A percentile compares a stretch with the other conserved stretches of the same genome.
These are phyloP conservation scores for Lithosia quadra DNA, from an alignment of 2,888 invertebrate species.

Conservation along the genomic window DNA sequence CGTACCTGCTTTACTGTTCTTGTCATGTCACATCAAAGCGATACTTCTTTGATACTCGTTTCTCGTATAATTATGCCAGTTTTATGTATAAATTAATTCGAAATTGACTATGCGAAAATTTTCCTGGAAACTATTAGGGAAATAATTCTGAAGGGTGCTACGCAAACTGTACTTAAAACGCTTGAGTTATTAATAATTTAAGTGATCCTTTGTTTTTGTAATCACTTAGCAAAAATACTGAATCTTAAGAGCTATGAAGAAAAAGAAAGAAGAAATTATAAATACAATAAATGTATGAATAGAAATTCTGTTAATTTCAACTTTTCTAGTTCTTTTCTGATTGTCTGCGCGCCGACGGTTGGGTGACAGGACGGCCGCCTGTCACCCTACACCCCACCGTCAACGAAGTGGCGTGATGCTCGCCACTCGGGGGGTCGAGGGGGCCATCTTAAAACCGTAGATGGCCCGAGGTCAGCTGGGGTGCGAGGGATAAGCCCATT, in stretches of 20 bases:
- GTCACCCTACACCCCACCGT: too few species aligned
- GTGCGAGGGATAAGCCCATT: too few species aligned
- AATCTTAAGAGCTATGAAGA: background rate
- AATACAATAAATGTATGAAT: too few species aligned
- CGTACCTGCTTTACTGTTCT: conserved; percentile 48
- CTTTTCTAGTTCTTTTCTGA: too few species aligned
- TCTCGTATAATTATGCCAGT: conserved; percentile 26
- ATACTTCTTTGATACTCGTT: conserved; percentile 29
- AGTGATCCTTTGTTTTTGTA: background rate
- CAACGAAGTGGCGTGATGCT: too few species aligned
- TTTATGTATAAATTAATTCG: conserved; percentile 16
- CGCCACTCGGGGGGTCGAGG: too few species aligned
- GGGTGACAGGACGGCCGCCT: too few species aligned
- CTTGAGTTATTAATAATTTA: background rate
- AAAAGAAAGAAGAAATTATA: background rate
- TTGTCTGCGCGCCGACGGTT: too few species aligned
- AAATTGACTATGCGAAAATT: conserved; percentile 12
- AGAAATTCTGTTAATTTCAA: too few species aligned
- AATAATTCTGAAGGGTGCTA: background rate
- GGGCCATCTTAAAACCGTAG: too few species aligned
- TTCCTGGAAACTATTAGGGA: conserved; percentile 2
- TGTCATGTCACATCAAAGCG: conserved; percentile 39
- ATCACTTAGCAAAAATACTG: background rate
- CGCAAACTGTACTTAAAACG: too few species aligned
- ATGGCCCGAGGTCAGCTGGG: too few species aligned